A percentile compares a stretch with the other conserved stretches of the same genome.
Evolutionary conservation across 2,888 invertebrate genomes (phyloP).

Genomic region (Craniophora ligustri): DNA sequence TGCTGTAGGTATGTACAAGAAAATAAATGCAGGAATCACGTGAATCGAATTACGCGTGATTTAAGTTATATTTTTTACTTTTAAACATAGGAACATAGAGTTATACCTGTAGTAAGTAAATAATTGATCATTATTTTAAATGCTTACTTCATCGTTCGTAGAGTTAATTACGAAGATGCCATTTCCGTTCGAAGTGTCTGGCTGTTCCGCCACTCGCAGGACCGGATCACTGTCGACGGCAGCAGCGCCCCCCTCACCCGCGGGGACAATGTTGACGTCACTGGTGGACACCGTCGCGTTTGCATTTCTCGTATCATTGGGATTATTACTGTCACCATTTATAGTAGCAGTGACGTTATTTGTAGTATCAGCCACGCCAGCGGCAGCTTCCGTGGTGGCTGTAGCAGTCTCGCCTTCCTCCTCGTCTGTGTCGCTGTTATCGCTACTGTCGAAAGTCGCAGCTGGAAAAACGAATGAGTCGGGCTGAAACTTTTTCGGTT

Average conservation of each 20-base stretch:
- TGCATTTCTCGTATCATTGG: not conserved
- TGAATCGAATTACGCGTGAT: no score
- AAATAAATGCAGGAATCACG: no score
- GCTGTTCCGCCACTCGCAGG: not conserved
- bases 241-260: not conserved
- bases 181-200: not conserved
- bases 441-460: constrained; percentile 81
- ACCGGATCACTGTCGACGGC: not conserved
- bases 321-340: not conserved
- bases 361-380: not conserved
- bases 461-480: constrained; percentile 55
- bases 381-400: constrained; percentile 23
- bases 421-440: constrained; percentile 77
- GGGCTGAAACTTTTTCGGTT: no score
- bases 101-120: constrained; percentile 24
- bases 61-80: no score
- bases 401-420: constrained; percentile 50
- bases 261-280: not conserved
- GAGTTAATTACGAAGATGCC: constrained; percentile 19
- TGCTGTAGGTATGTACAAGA: no score
- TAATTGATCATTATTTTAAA: not conserved
- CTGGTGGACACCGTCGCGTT: not conserved
- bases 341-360: not conserved
- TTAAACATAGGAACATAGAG: no score
- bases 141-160: constrained; percentile 12